Conservation (phyloP, 2,113 vertebrate genomes). For the Corydoras maculifer region DNA sequence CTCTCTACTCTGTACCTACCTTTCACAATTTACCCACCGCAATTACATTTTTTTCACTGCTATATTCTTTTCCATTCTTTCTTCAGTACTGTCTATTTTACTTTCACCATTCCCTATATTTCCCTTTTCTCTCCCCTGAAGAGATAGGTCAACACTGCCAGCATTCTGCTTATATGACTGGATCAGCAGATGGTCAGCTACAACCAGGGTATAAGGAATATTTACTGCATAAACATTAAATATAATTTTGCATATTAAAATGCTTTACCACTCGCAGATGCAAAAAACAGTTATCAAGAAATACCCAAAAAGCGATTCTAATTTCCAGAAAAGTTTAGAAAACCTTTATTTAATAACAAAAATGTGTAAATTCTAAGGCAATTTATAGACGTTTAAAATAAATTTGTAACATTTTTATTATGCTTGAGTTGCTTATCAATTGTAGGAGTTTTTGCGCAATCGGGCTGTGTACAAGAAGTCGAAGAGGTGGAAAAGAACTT, state of each 20-base stretch:
- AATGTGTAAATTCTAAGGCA: no score
- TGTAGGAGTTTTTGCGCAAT: no score
- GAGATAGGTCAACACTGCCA: conserved; percentile 77
- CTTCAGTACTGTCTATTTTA: not conserved
- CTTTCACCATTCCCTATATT: not conserved
- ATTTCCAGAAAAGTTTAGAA: no score
- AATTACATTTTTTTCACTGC: not conserved
- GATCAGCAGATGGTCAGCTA: conserved; percentile 70
- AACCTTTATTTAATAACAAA: no score
- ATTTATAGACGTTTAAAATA: no score
- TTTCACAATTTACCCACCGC: not conserved
- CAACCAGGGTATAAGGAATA: conserved; percentile 57
- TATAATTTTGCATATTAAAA: conserved; percentile 69
- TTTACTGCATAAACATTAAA: conserved; percentile 60
- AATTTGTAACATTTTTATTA: no score
- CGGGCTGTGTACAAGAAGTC: no score
- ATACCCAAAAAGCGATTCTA: no score
- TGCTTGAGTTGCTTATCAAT: no score
- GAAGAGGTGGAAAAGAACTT: no score
- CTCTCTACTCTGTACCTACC: not conserved
- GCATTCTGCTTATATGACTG: conserved; percentile 66
- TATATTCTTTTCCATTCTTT: not conserved
- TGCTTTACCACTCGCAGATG: conserved; percentile 22
- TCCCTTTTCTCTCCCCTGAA: conserved; percentile 53
- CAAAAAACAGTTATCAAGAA: no score